Conservation (phyloP, 2,888 invertebrate genomes). For the Eretmocerus hayati region DNA sequence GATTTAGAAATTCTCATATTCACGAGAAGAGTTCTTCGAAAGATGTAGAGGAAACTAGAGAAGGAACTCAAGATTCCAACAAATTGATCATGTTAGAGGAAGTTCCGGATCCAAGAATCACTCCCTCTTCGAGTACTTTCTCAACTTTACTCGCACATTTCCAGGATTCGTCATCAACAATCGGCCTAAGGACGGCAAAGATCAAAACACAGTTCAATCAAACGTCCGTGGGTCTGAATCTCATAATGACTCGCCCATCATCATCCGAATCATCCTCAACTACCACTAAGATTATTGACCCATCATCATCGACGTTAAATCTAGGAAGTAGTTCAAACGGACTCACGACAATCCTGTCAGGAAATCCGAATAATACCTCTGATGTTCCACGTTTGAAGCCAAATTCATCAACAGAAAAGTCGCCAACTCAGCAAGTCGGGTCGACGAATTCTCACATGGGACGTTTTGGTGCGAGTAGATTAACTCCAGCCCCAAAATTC, state of each 20-base stretch:
- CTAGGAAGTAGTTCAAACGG: no score
- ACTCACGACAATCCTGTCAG: no score
- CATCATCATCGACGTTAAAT: no score
- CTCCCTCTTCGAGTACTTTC: constrained; percentile 31
- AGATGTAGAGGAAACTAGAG: no score
- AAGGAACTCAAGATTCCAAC: no score
- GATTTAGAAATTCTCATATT: no score
- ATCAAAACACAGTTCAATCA: constrained; percentile 31
- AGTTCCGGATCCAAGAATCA: no score
- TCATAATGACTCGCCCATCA: constrained; percentile 10
- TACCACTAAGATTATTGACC: constrained; percentile 11
- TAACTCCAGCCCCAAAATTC: constrained; percentile 38
- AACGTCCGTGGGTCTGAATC: constrained; percentile 20
- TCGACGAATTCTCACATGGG: constrained; percentile 27
- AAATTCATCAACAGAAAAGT: background rate
- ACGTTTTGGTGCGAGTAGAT: constrained; percentile 35
- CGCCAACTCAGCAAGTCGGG: background rate
- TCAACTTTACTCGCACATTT: constrained; percentile 44
- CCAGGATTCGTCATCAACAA: constrained; percentile 43
- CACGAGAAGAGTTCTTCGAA: no score
- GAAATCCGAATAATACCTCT: no score
- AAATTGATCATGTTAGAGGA: no score
- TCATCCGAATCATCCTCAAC: constrained; percentile 23
- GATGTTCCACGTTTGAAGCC: no score
- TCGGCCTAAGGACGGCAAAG: constrained; percentile 46